A percentile compares a stretch with the other conserved stretches of the same genome.
phyloP scores from a whole-genome alignment of 2,113 vertebrate genomes.

The Formicarius rufipectus region DNA sequence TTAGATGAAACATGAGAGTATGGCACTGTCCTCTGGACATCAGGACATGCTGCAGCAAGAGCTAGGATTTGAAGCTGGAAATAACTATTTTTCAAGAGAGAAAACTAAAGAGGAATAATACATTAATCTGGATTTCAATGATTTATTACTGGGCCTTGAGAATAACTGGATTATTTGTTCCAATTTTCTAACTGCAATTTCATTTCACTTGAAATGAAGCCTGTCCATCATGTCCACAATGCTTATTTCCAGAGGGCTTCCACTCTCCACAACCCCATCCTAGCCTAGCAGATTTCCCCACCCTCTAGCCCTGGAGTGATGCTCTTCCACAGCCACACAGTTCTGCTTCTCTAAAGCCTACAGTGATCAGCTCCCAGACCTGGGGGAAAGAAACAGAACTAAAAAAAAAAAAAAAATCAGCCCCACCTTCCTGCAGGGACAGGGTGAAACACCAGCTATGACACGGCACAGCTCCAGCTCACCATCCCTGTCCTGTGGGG shows the following conservation, averaged over 20 bases:
- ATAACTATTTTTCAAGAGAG: neutral
- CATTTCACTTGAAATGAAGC: conserved; percentile 1
- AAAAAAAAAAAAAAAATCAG: no score
- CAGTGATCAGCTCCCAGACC: neutral
- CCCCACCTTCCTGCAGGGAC: neutral
- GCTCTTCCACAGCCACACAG: neutral
- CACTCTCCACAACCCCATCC: neutral
- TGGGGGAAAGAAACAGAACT: neutral
- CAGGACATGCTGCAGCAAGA: neutral
- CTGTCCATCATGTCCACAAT: neutral
- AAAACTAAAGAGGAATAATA: neutral
- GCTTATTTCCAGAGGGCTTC: neutral
- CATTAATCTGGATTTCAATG: conserved; percentile 21
- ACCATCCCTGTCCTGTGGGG: neutral
- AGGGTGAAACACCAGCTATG: neutral
- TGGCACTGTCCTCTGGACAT: neutral
- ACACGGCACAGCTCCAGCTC: neutral
- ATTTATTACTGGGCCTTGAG: neutral
- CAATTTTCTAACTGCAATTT: conserved; percentile 13
- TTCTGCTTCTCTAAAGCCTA: neutral
- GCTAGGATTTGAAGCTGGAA: neutral
- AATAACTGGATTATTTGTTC: conserved; percentile 36
- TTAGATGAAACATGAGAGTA: neutral
- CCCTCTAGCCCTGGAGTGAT: neutral
- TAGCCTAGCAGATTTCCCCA: neutral